Evolutionary conservation across 2,797 vertebrate genomes (phyloP).

Genomic region (Momotus momota): DNA sequence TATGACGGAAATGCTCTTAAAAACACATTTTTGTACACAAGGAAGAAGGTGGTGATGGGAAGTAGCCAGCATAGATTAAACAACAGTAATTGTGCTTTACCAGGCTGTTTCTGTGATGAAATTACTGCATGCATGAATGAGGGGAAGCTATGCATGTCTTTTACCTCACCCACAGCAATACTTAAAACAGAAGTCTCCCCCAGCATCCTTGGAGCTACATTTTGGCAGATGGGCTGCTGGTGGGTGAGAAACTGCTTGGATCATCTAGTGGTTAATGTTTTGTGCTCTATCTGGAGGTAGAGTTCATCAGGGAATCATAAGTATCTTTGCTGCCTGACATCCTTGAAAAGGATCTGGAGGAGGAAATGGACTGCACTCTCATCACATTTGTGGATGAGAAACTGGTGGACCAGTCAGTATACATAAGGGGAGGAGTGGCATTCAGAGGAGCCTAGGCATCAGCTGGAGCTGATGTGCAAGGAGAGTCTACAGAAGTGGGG

Average conservation of each 20-base stretch:
- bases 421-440: background rate
- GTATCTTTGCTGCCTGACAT: background rate
- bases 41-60: background rate
- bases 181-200: background rate
- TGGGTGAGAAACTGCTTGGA: background rate
- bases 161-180: background rate
- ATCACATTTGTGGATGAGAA: background rate
- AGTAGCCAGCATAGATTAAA: background rate
- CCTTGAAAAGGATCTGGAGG: background rate
- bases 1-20: background rate
- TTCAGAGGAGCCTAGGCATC: background rate
- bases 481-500: background rate
- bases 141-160: background rate
- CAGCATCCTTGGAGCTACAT: background rate
- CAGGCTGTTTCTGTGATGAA: background rate
- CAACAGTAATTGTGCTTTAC: background rate
- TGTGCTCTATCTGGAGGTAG: background rate
- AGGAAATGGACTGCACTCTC: background rate
- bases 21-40: background rate
- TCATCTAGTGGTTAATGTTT: background rate
- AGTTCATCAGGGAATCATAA: background rate
- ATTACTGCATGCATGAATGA: background rate
- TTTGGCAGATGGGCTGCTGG: background rate
- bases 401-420: background rate
- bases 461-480: background rate